These are phyloP conservation scores for Leptura quadrifasciata DNA, from an alignment of 2,888 invertebrate species.

Conservation along the genomic window DNA sequence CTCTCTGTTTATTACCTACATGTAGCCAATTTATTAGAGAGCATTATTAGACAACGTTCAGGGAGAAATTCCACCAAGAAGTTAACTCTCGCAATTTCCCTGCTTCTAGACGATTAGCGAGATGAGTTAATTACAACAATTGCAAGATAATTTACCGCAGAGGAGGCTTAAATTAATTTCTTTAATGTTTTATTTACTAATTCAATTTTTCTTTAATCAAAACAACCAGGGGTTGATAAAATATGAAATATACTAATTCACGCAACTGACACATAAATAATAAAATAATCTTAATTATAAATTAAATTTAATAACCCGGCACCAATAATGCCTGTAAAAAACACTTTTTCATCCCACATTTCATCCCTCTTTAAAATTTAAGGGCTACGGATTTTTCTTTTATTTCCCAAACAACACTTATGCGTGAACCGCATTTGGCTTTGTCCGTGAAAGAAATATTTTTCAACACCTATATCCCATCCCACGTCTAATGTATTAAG, in stretches of 20 bases:
- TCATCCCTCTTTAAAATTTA: too few species aligned
- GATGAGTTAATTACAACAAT: constrained; percentile 52
- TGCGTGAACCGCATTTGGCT: too few species aligned
- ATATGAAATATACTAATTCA: neutral
- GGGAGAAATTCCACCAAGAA: constrained; percentile 47
- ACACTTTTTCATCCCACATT: too few species aligned
- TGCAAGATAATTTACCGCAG: constrained; percentile 35
- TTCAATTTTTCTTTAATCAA: neutral
- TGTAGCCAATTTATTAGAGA: constrained; percentile 48
- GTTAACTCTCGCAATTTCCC: constrained; percentile 53
- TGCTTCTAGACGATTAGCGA: constrained; percentile 49
- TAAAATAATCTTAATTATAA: too few species aligned
- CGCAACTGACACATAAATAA: too few species aligned
- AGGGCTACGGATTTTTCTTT: too few species aligned
- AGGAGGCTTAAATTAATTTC: constrained; percentile 4
- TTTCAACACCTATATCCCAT: too few species aligned
- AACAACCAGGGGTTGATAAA: neutral
- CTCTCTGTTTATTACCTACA: constrained; percentile 47
- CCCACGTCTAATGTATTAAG: too few species aligned
- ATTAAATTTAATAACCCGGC: too few species aligned
- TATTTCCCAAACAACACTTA: too few species aligned
- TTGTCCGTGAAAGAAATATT: too few species aligned
- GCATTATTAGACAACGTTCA: constrained; percentile 46
- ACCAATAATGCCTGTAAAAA: too few species aligned
- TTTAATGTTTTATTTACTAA: neutral